Percentiles rank a stretch among this genome's conserved stretches.
These are phyloP conservation scores for Allobates femoralis DNA, from an alignment of 2,797 vertebrate species.

Conservation along the genomic window DNA sequence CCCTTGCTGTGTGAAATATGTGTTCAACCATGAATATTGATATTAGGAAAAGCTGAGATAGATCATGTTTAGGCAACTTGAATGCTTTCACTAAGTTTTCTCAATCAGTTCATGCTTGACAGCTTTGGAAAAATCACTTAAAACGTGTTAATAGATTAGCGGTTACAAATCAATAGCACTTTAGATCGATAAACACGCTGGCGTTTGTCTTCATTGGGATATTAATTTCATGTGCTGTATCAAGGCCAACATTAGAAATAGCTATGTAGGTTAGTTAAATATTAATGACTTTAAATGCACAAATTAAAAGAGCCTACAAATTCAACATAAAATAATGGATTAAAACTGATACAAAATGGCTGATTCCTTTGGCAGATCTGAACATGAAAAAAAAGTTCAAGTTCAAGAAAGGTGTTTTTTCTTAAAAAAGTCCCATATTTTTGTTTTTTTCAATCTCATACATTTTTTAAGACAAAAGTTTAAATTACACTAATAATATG, in stretches of 20 bases:
- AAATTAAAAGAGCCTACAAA: too few relatives aligned
- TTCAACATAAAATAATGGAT: too few relatives aligned
- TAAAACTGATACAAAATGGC: too few relatives aligned
- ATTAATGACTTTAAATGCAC: background rate
- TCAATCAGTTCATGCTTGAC: constrained; percentile 45
- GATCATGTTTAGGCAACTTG: constrained; percentile 43
- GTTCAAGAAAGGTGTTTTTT: too few relatives aligned
- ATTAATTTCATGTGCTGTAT: constrained; percentile 46
- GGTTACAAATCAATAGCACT: constrained; percentile 45
- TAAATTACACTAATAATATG: too few relatives aligned
- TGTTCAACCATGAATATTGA: constrained; percentile 18
- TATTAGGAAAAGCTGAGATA: constrained; percentile 8
- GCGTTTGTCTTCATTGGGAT: constrained; percentile 43
- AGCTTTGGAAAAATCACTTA: constrained; percentile 57
- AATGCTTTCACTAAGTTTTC: constrained; percentile 6
- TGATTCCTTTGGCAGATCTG: too few relatives aligned
- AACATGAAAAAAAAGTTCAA: too few relatives aligned
- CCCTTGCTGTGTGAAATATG: background rate
- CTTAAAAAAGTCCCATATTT: too few relatives aligned
- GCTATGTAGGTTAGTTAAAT: background rate
- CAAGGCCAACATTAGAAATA: constrained; percentile 1
- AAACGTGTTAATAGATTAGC: constrained; percentile 63
- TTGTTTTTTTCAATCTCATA: too few relatives aligned
- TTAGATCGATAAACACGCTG: constrained; percentile 49
- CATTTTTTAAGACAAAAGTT: too few relatives aligned